phyloP scores from a whole-genome alignment of 2,888 invertebrate species.

The Scaeva pyrastri region DNA sequence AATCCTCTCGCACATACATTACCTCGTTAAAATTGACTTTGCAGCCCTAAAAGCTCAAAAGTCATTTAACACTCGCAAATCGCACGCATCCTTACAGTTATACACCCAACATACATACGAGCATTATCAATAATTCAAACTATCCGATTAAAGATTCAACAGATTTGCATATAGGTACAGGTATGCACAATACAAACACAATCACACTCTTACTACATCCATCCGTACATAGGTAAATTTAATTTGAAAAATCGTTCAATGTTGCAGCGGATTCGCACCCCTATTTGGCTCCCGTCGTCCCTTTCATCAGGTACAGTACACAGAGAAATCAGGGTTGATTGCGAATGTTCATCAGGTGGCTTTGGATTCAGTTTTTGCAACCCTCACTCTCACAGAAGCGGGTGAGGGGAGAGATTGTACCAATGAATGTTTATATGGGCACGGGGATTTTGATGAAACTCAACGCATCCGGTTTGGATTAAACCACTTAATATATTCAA shows the following conservation, averaged over 20 bases:
- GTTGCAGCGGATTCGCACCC: conserved; percentile 20
- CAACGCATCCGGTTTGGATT: conserved; percentile 55
- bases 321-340: conserved; percentile 55
- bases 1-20: conserved; percentile 39
- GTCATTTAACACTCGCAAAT: conserved; percentile 64
- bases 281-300: background rate
- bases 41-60: conserved; percentile 37
- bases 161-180: conserved; percentile 70
- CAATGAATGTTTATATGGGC: background rate
- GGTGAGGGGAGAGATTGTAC: no score
- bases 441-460: conserved; percentile 11
- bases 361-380: conserved; percentile 33
- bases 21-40: conserved; percentile 22
- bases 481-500: conserved; percentile 55
- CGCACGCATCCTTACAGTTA: conserved; percentile 39
- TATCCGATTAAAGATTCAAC: conserved; percentile 77
- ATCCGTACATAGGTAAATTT: conserved; percentile 20
- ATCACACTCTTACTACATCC: no score
- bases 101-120: no score
- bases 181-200: no score
- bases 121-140: conserved; percentile 77
- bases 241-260: conserved; percentile 52
- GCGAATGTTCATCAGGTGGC: conserved; percentile 62
- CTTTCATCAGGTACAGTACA: no score
- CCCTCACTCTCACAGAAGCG: conserved; percentile 16